phyloP scores from a whole-genome alignment of 2,888 invertebrate genomes.

The Synergus gifuensis region DNA sequence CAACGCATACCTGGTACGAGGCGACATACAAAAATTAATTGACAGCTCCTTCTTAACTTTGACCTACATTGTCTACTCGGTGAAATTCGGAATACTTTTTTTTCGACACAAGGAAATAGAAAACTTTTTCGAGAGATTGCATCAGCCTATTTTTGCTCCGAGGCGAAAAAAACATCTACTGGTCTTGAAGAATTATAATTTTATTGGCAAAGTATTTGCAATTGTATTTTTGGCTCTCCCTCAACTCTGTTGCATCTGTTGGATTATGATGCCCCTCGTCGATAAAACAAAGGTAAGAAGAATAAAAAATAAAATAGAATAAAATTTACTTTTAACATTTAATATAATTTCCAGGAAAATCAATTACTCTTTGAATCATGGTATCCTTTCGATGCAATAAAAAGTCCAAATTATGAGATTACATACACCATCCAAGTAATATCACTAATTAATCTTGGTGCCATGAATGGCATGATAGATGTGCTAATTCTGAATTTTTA shows the following conservation, averaged over 20 bases:
- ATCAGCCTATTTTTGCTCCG: constrained; percentile 1
- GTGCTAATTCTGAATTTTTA: constrained; percentile 10
- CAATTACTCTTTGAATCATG: neutral
- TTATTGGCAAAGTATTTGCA: neutral
- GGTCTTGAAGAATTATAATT: neutral
- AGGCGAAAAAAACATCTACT: neutral
- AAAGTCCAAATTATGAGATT: neutral
- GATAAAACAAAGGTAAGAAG: neutral
- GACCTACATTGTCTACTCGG: neutral
- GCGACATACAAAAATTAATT: neutral
- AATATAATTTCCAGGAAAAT: neutral
- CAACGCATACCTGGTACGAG: neutral
- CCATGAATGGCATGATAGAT: neutral
- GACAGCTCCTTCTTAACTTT: neutral
- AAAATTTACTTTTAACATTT: neutral
- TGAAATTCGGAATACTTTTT: neutral
- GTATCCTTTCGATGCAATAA: constrained; percentile 9
- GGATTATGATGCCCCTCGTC: neutral
- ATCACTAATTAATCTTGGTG: neutral
- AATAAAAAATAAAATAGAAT: neutral
- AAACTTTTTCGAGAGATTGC: neutral
- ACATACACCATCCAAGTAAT: neutral
- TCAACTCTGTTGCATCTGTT: neutral
- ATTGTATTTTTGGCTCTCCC: neutral
- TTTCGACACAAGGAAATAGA: neutral